Evolutionary conservation across 2,113 vertebrate genomes (phyloP).

Genomic region (Symphodus melops): DNA sequence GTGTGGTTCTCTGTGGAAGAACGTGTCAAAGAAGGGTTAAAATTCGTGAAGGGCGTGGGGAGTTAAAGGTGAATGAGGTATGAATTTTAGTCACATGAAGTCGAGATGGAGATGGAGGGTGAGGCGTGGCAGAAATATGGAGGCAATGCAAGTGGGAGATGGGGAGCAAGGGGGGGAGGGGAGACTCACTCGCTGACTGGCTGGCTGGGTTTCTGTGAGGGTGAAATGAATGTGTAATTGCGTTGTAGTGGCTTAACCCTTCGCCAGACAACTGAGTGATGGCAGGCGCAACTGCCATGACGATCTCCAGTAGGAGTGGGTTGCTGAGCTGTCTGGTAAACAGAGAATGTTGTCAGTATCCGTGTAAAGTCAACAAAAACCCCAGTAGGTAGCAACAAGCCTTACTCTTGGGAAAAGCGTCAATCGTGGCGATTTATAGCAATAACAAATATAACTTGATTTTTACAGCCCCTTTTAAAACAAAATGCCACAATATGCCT

Average conservation of each 20-base stretch:
- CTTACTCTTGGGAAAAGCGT: constrained; percentile 23
- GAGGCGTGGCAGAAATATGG: constrained; percentile 30
- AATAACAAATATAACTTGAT: too few relatives aligned
- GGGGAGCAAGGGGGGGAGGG: constrained; percentile 64
- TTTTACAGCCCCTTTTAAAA: neutral
- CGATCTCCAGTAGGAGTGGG: constrained; percentile 22
- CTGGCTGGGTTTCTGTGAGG: constrained; percentile 47
- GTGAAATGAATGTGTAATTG: constrained; percentile 82
- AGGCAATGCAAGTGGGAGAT: constrained; percentile 20
- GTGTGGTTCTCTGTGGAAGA: constrained; percentile 29
- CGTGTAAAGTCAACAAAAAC: constrained; percentile 33
- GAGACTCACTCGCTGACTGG: constrained; percentile 36
- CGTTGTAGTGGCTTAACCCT: constrained; percentile 70
- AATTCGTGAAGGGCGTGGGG: constrained; percentile 2
- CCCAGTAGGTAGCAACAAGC: constrained; percentile 45
- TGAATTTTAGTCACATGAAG: constrained; percentile 47
- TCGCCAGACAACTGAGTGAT: constrained; percentile 63
- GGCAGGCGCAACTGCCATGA: constrained; percentile 46
- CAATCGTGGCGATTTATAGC: constrained; percentile 15
- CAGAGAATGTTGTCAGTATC: constrained; percentile 41
- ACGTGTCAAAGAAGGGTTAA: constrained; percentile 28
- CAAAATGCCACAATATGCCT: neutral
- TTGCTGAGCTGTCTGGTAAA: constrained; percentile 41
- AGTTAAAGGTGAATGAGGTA: constrained; percentile 32
- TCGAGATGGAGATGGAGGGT: constrained; percentile 26